Evolutionary conservation across 1,140 invertebrate species (phyloP).

Genomic region (Tetragnatha versicolor): DNA sequence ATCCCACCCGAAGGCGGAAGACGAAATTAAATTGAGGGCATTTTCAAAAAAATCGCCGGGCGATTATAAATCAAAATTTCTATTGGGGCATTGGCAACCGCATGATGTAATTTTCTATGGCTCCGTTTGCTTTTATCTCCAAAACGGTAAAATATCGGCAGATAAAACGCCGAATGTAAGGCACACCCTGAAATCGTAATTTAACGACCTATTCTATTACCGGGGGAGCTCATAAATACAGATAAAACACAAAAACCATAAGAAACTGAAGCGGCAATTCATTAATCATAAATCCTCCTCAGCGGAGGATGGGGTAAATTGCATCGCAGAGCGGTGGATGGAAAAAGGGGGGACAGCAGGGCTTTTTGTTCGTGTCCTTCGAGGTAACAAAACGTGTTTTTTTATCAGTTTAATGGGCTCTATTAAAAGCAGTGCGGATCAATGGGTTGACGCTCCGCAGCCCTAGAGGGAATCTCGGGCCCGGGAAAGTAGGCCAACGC

Average conservation of each 20-base stretch:
- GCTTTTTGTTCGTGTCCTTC: conserved; percentile 13
- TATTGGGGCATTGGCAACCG: too few relatives aligned
- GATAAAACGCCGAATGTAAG: conserved; percentile 6
- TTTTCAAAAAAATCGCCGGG: too few relatives aligned
- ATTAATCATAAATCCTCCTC: conserved; percentile 26
- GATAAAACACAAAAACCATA: conserved; percentile 43
- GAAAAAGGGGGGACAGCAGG: not conserved
- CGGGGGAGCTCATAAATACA: conserved; percentile 12
- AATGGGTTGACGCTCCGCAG: not conserved
- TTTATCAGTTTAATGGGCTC: conserved; percentile 40
- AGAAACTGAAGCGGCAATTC: conserved; percentile 17
- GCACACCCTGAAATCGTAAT: conserved; percentile 24
- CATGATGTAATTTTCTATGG: too few relatives aligned
- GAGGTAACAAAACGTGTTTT: conserved; percentile 35
- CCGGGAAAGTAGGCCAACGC: not conserved
- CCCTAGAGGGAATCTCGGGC: conserved; percentile 12
- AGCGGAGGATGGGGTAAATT: conserved; percentile 17
- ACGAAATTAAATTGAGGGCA: too few relatives aligned
- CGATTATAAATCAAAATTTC: too few relatives aligned
- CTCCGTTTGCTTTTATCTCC: not conserved
- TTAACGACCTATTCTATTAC: conserved; percentile 32
- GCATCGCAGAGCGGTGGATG: not conserved
- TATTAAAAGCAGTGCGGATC: conserved; percentile 31
- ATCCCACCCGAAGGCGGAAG: too few relatives aligned
- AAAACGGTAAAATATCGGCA: conserved; percentile 9